Evolutionary conservation across 30 jellyfish, hydroid and myxozoan species (phyloP).

Genomic region (Cassiopea xamachana): DNA sequence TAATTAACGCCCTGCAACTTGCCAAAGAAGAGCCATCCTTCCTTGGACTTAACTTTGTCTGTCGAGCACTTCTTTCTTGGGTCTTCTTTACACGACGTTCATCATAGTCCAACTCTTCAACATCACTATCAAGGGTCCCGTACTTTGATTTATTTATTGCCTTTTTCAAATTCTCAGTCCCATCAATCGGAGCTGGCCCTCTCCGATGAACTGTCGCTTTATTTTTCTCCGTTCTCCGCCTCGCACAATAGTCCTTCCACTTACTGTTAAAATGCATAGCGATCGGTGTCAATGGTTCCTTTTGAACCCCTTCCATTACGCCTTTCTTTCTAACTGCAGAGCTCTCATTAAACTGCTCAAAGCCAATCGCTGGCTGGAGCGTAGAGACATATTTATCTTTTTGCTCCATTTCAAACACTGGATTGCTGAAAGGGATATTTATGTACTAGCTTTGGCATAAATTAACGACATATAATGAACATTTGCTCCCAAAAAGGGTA

Average conservation of each 20-base stretch:
- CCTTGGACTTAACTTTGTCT: slow-evolving; percentile 38
- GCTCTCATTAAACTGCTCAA: slow-evolving; percentile 9
- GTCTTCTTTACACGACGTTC: slow-evolving; percentile 65
- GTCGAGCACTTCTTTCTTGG: slow-evolving; percentile 60
- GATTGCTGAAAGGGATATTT: slow-evolving; percentile 53
- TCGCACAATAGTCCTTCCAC: slow-evolving; percentile 92
- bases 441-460: no score
- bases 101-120: slow-evolving; percentile 96
- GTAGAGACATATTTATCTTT: background rate
- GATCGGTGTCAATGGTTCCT: slow-evolving; percentile 68
- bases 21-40: slow-evolving; percentile 92
- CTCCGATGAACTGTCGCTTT: slow-evolving; percentile 83
- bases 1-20: slow-evolving; percentile 97
- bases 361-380: slow-evolving; percentile 14
- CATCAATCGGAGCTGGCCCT: slow-evolving; percentile 99
- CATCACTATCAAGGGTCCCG: slow-evolving; percentile 97
- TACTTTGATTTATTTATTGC: slow-evolving; percentile 86
- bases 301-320: slow-evolving; percentile 55
- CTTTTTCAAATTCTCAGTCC: slow-evolving; percentile 85
- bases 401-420: slow-evolving; percentile 70
- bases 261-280: slow-evolving; percentile 72
- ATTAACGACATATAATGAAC: no score
- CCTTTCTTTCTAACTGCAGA: background rate
- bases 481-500: no score
- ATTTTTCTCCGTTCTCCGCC: slow-evolving; percentile 86